These are phyloP conservation scores for Heliconius hortense DNA, from an alignment of 2,888 invertebrate species.

Conservation along the genomic window DNA sequence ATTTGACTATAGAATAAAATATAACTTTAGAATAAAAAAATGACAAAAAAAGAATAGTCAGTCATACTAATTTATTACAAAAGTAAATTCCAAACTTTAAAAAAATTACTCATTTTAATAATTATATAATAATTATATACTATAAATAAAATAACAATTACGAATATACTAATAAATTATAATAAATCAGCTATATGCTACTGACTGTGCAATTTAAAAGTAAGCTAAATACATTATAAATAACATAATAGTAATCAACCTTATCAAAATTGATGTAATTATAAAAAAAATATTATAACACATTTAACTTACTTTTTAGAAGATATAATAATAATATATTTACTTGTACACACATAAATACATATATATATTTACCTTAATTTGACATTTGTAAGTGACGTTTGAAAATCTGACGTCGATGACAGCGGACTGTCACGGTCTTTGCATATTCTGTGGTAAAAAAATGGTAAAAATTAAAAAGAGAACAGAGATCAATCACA, in stretches of 20 bases:
- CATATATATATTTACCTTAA: conserved; percentile 60
- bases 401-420: conserved; percentile 61
- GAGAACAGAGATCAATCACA: too few species aligned
- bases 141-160: too few species aligned
- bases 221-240: conserved; percentile 11
- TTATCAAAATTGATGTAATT: not conserved
- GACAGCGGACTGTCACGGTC: conserved; percentile 69
- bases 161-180: too few species aligned
- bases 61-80: not conserved
- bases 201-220: not conserved
- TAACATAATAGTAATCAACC: too few species aligned
- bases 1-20: not conserved
- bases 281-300: not conserved
- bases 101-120: not conserved
- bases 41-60: too few species aligned
- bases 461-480: not conserved
- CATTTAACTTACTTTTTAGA: not conserved
- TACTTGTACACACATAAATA: not conserved
- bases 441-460: conserved; percentile 65
- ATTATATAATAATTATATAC: too few species aligned
- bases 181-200: not conserved
- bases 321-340: not conserved
- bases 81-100: not conserved
- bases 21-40: too few species aligned
- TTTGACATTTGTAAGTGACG: conserved; percentile 62